Base-by-base conservation (phyloP, 1,140 invertebrate species). In the Drosophila ogumai region DNA sequence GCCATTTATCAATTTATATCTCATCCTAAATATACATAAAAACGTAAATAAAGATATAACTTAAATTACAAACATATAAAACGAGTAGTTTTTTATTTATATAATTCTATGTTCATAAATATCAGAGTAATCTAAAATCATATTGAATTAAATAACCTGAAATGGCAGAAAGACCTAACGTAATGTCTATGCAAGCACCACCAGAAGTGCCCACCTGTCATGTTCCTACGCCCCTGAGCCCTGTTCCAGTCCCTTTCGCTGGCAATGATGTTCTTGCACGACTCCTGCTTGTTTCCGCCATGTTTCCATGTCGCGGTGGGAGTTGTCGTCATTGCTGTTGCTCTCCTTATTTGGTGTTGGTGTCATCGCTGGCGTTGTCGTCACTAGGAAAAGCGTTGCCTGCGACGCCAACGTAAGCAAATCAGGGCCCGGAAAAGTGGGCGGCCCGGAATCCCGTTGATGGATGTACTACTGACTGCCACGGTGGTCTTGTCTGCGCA, bases 311-410 rank as follows among this genome's bases (percentile, higher is more conserved):
- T 36, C 41, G 40, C 40, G n/a, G 58, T 59, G 79, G 74, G 79
- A 75, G 64, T 82, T 69, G 60, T 60, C 69, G 67, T 73, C 69
- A 73, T 73, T 36, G 64, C 44, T 40, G 65, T 50, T 68, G 65
- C 56, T 66, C 56, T 36, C n/a, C 40, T 71, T 69, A 75, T 81
- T 72, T 63, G 50, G 47, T 84, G 59, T 69, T 64, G 77, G 64
- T 81, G 73, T 86, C 85, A 85, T 75, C 68, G 82, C 66, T 67
- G 77, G 52, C 75, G 82, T 82, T 82, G 82, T 87, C 82, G 84
- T 86, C 84, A 86, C 58, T 58, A 74, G 19, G 38, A 72, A 63
- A 28, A 54, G 73, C 46, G 43, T 46, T 44, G 36, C 46, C 50
- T 47, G 59, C 59, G 55, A 69, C 71, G 75, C 61, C 82, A 71